Base-by-base conservation (phyloP, 2,888 invertebrate species). In the Amphipyra berbera region DNA sequence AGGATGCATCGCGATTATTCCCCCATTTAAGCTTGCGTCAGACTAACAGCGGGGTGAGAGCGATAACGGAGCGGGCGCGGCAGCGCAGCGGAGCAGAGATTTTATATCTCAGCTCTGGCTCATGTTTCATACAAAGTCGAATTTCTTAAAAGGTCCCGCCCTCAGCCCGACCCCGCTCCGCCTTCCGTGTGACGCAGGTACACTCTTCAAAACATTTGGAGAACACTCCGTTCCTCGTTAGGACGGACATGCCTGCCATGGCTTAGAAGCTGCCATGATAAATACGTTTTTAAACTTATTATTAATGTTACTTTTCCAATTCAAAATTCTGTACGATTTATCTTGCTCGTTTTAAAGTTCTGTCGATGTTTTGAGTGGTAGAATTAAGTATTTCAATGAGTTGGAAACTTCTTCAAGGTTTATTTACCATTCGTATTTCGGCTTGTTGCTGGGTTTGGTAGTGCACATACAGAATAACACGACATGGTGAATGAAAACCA, bases 1-100 rank as follows among this genome's bases (percentile, higher is more conserved):
- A 73, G 81, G 85, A 88, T 91, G 89, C 88, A 87, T 83, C 73
- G 85, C 86, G 89, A 92, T 92, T 90, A 92, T 92, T 88, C 78
- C 75, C 65, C 83, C 88, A 90, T 93, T 93, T 92, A 81, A 45
- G 50, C 44, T 9, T 21, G 41, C 13, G 72, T 52, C 40, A 35
- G 0, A 76, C 44, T 15, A 13, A 10, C 1, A 53, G 46, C 44
- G 57, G 35, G 8, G 6, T n/a, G 10, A 6, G 21, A 49, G 12
- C 27, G 13, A 15, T 3, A 44, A 4, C 48, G 35, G 5, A 49
- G 45, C 47, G 13, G 14, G 3, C 13, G 30, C 30, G 30, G 30
- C 5, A 15, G 37, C 27, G 13, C n/a, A 46, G 38, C 27, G n/a
- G 49, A 10, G 30, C 3, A 27, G 2, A 13, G 7, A n/a, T 41